Evolutionary conservation across 2,113 vertebrate genomes (phyloP).

Genomic region (Mobula hypostoma): DNA sequence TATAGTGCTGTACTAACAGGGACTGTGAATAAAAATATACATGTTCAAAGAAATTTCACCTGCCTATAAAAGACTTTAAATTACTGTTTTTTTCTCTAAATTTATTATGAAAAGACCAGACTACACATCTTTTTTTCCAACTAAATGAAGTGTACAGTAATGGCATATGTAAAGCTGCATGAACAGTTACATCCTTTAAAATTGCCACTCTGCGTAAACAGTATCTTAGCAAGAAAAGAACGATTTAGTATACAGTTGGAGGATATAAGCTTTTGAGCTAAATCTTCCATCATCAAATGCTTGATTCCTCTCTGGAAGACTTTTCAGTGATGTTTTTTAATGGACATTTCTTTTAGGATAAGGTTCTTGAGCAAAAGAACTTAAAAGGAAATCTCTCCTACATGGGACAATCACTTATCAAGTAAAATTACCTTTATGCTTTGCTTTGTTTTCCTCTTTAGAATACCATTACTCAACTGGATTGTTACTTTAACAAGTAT

Average conservation of each 20-base stretch:
- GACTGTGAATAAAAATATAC: conserved; percentile 39
- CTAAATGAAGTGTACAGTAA: conserved; percentile 37
- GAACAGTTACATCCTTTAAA: conserved; percentile 36
- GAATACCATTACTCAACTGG: not conserved
- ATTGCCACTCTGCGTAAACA: conserved; percentile 7
- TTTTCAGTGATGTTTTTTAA: conserved; percentile 31
- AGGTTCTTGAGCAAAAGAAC: conserved; percentile 20
- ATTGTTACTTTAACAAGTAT: not conserved
- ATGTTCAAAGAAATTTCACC: conserved; percentile 36
- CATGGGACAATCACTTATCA: conserved; percentile 33
- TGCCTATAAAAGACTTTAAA: conserved; percentile 37
- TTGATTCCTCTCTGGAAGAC: conserved; percentile 35
- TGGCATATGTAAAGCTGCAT: conserved; percentile 36
- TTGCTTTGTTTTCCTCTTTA: conserved; percentile 27
- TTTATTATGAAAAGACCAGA: conserved; percentile 35
- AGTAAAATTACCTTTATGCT: conserved; percentile 25
- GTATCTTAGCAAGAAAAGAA: conserved; percentile 33
- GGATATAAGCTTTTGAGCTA: conserved; percentile 26
- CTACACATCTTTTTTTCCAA: conserved; percentile 33
- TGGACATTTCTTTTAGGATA: conserved; percentile 30
- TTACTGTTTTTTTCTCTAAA: conserved; percentile 33
- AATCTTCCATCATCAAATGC: conserved; percentile 36
- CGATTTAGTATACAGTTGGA: conserved; percentile 13
- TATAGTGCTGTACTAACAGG: conserved; percentile 37
- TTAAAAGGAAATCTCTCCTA: conserved; percentile 15